Percentiles rank a stretch among this genome's conserved stretches.
phyloP scores from a whole-genome alignment of 2,113 vertebrate genomes.

The Trochalopteron elliotii region DNA sequence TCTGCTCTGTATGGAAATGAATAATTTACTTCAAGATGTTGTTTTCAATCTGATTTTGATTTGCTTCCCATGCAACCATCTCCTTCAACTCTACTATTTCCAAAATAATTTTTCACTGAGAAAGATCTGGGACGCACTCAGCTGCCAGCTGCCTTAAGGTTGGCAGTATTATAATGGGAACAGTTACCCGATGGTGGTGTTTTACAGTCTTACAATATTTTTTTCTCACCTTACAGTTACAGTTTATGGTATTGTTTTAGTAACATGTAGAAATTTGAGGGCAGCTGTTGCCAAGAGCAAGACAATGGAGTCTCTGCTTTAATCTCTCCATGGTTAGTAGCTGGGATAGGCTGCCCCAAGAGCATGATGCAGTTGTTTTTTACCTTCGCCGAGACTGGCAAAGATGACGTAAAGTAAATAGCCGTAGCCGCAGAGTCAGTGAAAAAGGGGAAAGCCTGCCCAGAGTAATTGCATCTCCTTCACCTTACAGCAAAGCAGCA shows the following conservation, averaged over 20 bases:
- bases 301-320: neutral
- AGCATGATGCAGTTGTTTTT: neutral
- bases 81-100: slow-evolving; percentile 6
- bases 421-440: neutral
- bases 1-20: slow-evolving; percentile 20
- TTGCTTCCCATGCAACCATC: neutral
- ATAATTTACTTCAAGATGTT: slow-evolving; percentile 48
- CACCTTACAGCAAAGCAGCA: neutral
- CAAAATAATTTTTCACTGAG: neutral
- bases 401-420: neutral
- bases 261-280: neutral
- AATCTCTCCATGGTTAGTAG: fast-evolving
- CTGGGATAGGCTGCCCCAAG: neutral
- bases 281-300: neutral
- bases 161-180: neutral
- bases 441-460: neutral
- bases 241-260: neutral
- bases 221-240: neutral
- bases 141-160: neutral
- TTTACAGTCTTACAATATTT: neutral
- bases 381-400: neutral
- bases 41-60: slow-evolving; percentile 6
- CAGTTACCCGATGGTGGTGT: neutral
- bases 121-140: neutral
- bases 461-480: neutral